These are phyloP conservation scores for Melanotaenia boesemani DNA, from an alignment of 2,797 vertebrate genomes.

Conservation along the genomic window DNA sequence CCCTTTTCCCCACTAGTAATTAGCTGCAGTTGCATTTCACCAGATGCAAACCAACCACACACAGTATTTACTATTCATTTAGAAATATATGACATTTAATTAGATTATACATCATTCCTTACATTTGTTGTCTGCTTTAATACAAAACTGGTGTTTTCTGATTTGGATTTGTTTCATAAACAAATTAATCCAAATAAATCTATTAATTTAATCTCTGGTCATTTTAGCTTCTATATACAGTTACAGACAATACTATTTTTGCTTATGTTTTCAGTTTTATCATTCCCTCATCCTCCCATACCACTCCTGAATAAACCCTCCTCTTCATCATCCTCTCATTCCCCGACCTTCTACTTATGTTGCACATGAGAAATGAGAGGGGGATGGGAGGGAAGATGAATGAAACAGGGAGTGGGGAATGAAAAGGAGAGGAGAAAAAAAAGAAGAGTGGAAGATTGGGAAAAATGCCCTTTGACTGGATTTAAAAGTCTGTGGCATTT, in stretches of 20 bases:
- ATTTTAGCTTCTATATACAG: not conserved
- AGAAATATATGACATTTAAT: conserved; percentile 16
- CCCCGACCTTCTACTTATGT: conserved; percentile 75
- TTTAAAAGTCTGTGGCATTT: conserved; percentile 84
- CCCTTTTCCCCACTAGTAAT: conserved; percentile 73
- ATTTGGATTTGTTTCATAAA: conserved; percentile 2
- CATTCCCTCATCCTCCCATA: conserved; percentile 61
- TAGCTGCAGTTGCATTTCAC: conserved; percentile 75
- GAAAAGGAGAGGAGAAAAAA: conserved; percentile 55
- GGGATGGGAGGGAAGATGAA: conserved; percentile 77
- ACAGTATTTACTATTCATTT: conserved; percentile 56
- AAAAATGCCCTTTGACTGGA: conserved; percentile 81
- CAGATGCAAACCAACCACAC: conserved; percentile 51
- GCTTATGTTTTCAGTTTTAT: conserved; percentile 47
- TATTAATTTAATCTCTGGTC: conserved; percentile 5
- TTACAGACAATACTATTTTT: conserved; percentile 40
- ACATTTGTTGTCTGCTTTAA: not conserved
- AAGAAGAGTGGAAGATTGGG: conserved; percentile 74
- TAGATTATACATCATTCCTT: conserved; percentile 21
- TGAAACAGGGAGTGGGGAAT: conserved; percentile 74
- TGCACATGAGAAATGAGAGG: conserved; percentile 79
- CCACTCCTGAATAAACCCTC: conserved; percentile 72
- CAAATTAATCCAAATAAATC: not conserved
- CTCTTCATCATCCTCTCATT: conserved; percentile 76
- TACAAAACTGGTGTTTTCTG: not conserved